Base-by-base conservation (phyloP, 2,797 vertebrate species). In the Antrozous pallidus region DNA sequence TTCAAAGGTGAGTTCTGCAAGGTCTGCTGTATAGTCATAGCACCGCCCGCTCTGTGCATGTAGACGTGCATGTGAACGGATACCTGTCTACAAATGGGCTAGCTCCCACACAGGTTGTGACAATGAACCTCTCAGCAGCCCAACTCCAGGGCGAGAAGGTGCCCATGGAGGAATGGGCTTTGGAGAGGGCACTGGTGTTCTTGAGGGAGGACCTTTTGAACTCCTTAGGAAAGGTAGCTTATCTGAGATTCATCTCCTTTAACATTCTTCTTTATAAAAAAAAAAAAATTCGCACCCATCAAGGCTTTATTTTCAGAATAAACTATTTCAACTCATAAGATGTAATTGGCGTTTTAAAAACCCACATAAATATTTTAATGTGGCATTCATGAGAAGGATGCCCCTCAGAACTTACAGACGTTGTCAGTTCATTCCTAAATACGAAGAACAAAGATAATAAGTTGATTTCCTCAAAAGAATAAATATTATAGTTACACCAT, bases 351-450 rank as follows among this genome's bases (percentile, higher is more conserved):
- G 31, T 61, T 61, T 61, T 1, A n/a, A 61, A 61, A 61, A 31
- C 16, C 58, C 31, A 61, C 58, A 61, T 83, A 80, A 85, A 40
- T 54, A 47, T 61, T 38, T 47, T 69, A 22, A 8, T 28, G 42
- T 78, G 28, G 9, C 51, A 81, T 22, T 92, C 38, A 45, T 18
- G 22, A 51, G n/a, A 36, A 49, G 11, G 42, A 69, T 31, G 49
- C 14, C 61, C 49, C 54, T 70, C 79, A 58, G 24, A 92, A 80
- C 77, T 31, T 54, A 38, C 2, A 81, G 38, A 67, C n/a, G 7
- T 49, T 82, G 58, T 77, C 8, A 33, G 8, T 61, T 85, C 17
- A 80, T 83, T 90, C 94, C 75, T 86, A 89, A 95, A 65, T 40
- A 90, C 2, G 3, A 18, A 93, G 40, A 70, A 54, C 54, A 75